Conservation (phyloP, 2,797 vertebrate species). For the Liasis olivaceus region DNA sequence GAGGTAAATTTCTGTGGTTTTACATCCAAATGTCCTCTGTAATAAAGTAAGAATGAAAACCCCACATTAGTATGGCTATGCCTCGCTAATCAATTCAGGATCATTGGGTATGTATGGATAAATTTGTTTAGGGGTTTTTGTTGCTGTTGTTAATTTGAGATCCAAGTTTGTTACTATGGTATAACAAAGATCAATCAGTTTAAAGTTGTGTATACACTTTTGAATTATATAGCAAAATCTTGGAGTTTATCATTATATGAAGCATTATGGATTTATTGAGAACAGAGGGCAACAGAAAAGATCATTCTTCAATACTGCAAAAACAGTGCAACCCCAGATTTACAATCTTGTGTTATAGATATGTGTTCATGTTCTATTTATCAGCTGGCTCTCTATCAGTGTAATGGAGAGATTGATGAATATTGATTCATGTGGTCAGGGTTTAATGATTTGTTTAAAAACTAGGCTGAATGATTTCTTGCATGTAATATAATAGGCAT, state of each 20-base stretch:
- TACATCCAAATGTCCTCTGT: background rate
- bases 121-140: background rate
- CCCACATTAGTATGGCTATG: background rate
- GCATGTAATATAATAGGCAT: background rate
- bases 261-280: background rate
- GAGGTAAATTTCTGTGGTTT: background rate
- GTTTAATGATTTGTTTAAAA: background rate
- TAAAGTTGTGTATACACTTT: background rate
- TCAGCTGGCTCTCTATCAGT: background rate
- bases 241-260: background rate
- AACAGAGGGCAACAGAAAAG: background rate
- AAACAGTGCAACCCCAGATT: background rate
- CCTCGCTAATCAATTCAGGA: background rate
- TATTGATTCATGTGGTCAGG: background rate
- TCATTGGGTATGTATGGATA: background rate
- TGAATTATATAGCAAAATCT: background rate
- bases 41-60: background rate
- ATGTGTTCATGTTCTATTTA: background rate
- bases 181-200: background rate
- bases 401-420: background rate
- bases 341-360: background rate
- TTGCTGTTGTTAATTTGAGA: background rate
- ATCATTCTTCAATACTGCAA: background rate
- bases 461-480: background rate
- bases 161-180: background rate